Conservation (phyloP, 2,888 invertebrate genomes). For the Cephus sareptanus region DNA sequence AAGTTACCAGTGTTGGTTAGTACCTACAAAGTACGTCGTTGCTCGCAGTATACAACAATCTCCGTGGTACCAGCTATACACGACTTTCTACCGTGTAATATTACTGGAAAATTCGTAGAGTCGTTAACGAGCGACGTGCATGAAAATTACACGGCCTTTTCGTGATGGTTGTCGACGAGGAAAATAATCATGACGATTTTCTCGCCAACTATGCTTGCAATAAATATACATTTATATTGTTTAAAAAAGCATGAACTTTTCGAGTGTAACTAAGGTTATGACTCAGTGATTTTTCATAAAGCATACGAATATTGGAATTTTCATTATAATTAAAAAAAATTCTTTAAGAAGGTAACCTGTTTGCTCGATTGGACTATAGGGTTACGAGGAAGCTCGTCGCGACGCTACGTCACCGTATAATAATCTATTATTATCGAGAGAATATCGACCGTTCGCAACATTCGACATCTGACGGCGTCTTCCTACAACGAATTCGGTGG, state of each 20-base stretch:
- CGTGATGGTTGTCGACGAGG: not conserved
- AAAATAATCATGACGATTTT: not conserved
- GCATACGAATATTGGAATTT: not conserved
- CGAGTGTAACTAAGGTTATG: not conserved
- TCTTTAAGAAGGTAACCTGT: not conserved
- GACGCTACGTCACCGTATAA: too few species aligned
- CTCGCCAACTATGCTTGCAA: not conserved
- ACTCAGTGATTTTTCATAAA: not conserved
- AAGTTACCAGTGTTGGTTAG: not conserved
- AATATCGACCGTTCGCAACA: not conserved
- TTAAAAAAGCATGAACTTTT: not conserved
- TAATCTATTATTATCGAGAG: too few species aligned
- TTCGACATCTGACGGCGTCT: not conserved
- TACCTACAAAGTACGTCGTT: not conserved
- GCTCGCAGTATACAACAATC: not conserved
- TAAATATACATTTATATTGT: not conserved
- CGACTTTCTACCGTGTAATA: not conserved
- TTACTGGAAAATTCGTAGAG: not conserved
- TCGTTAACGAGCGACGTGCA: not conserved
- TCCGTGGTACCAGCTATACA: not conserved
- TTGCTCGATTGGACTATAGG: not conserved
- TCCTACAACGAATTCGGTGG: not conserved
- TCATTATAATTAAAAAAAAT: not conserved
- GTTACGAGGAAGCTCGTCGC: not conserved
- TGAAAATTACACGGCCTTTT: not conserved